Conservation (phyloP, 2,797 vertebrate genomes). For the Cygnus olor region DNA sequence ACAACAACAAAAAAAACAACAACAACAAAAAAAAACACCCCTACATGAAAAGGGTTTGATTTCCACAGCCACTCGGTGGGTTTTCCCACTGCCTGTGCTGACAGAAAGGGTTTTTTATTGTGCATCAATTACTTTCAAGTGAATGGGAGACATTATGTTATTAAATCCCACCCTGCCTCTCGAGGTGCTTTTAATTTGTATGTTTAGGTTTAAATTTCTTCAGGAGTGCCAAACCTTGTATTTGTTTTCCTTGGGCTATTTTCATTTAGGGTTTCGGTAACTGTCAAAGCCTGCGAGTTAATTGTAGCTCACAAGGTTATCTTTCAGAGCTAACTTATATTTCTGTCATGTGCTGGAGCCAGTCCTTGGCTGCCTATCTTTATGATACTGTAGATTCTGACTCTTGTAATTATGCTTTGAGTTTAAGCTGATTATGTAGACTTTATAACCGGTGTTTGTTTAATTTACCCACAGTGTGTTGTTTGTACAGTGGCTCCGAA, state of each 20-base stretch:
- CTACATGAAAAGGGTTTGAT: not conserved
- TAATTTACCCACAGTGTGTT: slow-evolving; percentile 2
- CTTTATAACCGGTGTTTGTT: not conserved
- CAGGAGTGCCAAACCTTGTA: slow-evolving; percentile 39
- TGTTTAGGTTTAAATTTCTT: slow-evolving; percentile 37
- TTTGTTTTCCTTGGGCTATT: slow-evolving; percentile 73
- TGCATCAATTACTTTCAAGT: slow-evolving; percentile 38
- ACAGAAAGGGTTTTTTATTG: not conserved
- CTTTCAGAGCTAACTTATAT: slow-evolving; percentile 48
- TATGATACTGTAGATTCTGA: not conserved
- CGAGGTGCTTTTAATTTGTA: not conserved
- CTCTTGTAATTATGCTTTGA: slow-evolving; percentile 48
- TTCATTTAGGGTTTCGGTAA: slow-evolving; percentile 72
- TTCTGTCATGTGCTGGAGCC: slow-evolving; percentile 69
- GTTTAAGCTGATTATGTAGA: not conserved
- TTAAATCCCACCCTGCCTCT: not conserved
- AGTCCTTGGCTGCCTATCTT: slow-evolving; percentile 73
- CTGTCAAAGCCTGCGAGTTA: slow-evolving; percentile 73
- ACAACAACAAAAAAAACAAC: too few species aligned
- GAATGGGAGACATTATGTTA: not conserved
- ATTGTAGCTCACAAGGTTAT: slow-evolving; percentile 64
- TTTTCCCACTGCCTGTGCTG: slow-evolving; percentile 49
- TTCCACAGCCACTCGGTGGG: not conserved
- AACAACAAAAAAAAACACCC: not conserved
- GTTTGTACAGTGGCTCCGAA: slow-evolving; percentile 9